Evolutionary conservation across 2,113 vertebrate genomes (phyloP).

Genomic region (Nibea albiflora): DNA sequence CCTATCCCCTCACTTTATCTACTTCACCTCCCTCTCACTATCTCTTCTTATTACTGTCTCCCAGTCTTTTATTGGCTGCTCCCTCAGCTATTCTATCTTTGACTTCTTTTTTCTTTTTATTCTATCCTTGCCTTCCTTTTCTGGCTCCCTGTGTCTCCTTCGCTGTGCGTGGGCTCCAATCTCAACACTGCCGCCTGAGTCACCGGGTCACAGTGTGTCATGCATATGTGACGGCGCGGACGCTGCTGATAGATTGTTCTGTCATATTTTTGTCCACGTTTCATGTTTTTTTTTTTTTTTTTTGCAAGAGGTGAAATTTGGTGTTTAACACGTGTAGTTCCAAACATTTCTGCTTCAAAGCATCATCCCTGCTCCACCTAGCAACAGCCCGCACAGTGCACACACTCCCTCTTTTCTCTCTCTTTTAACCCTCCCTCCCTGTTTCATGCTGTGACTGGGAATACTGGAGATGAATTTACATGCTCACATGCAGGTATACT

Average conservation of each 20-base stretch:
- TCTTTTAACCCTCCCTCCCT: constrained; percentile 22
- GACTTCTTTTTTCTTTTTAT: constrained; percentile 26
- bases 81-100: constrained; percentile 18
- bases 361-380: constrained; percentile 68
- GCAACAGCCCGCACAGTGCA: constrained; percentile 68
- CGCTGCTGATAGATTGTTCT: not conserved
- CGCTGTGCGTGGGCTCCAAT: constrained; percentile 15
- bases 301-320: not conserved
- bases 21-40: constrained; percentile 19
- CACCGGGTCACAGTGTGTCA: constrained; percentile 10
- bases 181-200: constrained; percentile 8
- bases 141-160: not conserved
- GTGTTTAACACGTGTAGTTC: constrained; percentile 12
- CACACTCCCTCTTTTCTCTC: constrained; percentile 30
- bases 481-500: constrained; percentile 57
- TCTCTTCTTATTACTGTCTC: constrained; percentile 26
- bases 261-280: not conserved
- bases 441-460: constrained; percentile 62
- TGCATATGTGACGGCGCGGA: not conserved
- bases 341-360: constrained; percentile 55
- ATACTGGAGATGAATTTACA: constrained; percentile 64
- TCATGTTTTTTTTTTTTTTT: constrained; percentile 6
- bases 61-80: constrained; percentile 18
- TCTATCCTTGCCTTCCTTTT: constrained; percentile 9
- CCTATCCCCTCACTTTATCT: constrained; percentile 1